Percentiles rank a stretch among this genome's conserved stretches.
Conservation (phyloP, 1,140 invertebrate species). For the Leptinotarsa undecemlineata region DNA sequence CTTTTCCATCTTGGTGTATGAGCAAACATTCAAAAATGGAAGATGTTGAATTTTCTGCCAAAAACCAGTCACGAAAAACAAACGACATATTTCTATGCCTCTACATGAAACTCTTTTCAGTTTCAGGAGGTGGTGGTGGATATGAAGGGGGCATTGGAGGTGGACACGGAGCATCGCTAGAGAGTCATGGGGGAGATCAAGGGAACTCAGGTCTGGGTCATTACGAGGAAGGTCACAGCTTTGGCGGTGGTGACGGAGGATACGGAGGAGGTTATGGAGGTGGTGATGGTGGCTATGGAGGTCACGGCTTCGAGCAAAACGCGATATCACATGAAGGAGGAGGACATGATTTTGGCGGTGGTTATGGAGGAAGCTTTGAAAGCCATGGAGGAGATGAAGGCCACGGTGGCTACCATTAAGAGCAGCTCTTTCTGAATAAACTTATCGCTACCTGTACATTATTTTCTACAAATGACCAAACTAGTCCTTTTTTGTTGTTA, state of each 20-base stretch:
- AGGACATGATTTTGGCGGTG: slow-evolving; percentile 41
- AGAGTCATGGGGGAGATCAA: slow-evolving; percentile 22
- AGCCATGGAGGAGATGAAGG: slow-evolving; percentile 37
- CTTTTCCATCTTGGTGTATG: no score
- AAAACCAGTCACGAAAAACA: no score
- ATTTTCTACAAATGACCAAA: slow-evolving; percentile 38
- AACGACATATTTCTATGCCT: no score
- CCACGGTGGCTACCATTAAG: slow-evolving; percentile 47
- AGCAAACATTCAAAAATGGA: no score
- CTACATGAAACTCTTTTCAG: not conserved
- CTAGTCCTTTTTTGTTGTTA: slow-evolving; percentile 41
- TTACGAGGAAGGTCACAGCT: slow-evolving; percentile 26
- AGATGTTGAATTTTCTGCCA: no score
- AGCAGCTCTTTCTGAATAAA: slow-evolving; percentile 23
- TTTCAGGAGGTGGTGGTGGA: slow-evolving; percentile 17
- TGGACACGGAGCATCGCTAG: slow-evolving; percentile 31
- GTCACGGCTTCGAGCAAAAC: slow-evolving; percentile 31
- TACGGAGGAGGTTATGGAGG: slow-evolving; percentile 27
- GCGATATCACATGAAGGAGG: slow-evolving; percentile 32
- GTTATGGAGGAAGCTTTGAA: slow-evolving; percentile 29
- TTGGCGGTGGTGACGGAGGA: slow-evolving; percentile 23
- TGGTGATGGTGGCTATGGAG: slow-evolving; percentile 26
- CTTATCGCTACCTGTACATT: slow-evolving; percentile 23
- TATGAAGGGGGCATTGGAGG: slow-evolving; percentile 36
- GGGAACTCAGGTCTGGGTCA: slow-evolving; percentile 5